Conservation (phyloP, 1,140 invertebrate species). For the Hyposmocoma kahamanoa region DNA sequence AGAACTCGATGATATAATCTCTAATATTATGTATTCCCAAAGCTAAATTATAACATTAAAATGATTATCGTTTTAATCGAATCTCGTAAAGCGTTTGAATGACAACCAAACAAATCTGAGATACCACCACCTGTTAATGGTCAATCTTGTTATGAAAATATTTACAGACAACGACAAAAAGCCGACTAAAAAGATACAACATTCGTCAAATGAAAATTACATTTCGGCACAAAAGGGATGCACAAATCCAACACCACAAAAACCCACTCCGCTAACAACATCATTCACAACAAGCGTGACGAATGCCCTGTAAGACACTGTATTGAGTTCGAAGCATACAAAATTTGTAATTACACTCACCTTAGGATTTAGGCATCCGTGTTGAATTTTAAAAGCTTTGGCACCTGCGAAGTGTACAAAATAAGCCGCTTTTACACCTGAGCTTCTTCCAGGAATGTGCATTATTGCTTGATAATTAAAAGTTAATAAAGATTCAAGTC, state of each 20-base stretch:
- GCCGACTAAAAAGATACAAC: not conserved
- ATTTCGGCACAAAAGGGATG: slow-evolving; percentile 28
- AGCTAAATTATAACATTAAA: no score
- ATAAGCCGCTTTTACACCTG: no score
- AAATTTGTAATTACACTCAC: slow-evolving; percentile 59
- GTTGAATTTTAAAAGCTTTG: slow-evolving; percentile 30
- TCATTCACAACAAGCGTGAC: slow-evolving; percentile 53
- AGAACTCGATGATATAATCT: no score
- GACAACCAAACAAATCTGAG: no score
- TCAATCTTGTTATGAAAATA: not conserved
- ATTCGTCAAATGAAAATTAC: slow-evolving; percentile 33
- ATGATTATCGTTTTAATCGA: no score
- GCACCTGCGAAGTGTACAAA: slow-evolving; percentile 37
- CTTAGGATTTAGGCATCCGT: slow-evolving; percentile 28
- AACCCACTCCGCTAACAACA: slow-evolving; percentile 54
- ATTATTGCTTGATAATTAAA: no score
- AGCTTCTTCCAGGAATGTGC: no score
- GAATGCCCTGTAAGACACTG: slow-evolving; percentile 49
- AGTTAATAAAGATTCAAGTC: no score
- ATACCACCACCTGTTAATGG: no score
- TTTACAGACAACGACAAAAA: not conserved
- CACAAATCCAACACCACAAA: slow-evolving; percentile 50
- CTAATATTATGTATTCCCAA: no score
- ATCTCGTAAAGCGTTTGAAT: no score
- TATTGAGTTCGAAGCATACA: slow-evolving; percentile 60